Evolutionary conservation across 2,797 vertebrate species (phyloP), one percentile per base, ranked within the genome.

Genomic region (Yasuhikotakia modesta): DNA sequence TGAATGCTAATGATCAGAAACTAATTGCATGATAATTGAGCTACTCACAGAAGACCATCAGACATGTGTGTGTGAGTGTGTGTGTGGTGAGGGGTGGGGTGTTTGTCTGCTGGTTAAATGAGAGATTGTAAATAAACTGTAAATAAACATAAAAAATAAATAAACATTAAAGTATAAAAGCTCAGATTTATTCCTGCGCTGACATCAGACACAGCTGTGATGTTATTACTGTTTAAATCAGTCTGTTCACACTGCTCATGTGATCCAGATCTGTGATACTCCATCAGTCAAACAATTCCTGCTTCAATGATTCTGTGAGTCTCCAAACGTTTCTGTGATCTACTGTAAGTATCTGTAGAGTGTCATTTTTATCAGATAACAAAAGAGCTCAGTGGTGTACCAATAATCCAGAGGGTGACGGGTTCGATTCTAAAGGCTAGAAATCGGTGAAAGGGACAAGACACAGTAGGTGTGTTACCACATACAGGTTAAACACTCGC

Each of bases 401-500:
- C 78, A 46, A 43, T 52, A 70, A 77, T 73, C 46, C 79, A 4
- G 35, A 45, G 70, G 81, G 83, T n/a, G 16, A 60, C 27, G 27
- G 39, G 67, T 53, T 76, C 58, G 71, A 57, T 61, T 85, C 43
- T 82, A 76, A 85, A 85, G 81, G 83, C 80, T 73, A 82, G 79
- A 70, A 75, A 79, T 81, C 81, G 78, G 78, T 79, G 73, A 76
- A 27, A 50, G 70, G 83, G 83, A 75, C 80, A 78, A 7, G 70
- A 27, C 70, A 21, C 83, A 74, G 80, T 57, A 21, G 83, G 80
- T 32, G 70, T 61, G 69, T 67, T 66, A 69, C 68, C 78, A 82
- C 74, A 76, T 76, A 76, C 65, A 60, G n/a, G 78, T 82, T 74
- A 78, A 78, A 82, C 12, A 14, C 65, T 70, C 52, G 17, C 61